Evolutionary conservation across 2,797 vertebrate species (phyloP).

Genomic region (Urosaurus nigricauda): DNA sequence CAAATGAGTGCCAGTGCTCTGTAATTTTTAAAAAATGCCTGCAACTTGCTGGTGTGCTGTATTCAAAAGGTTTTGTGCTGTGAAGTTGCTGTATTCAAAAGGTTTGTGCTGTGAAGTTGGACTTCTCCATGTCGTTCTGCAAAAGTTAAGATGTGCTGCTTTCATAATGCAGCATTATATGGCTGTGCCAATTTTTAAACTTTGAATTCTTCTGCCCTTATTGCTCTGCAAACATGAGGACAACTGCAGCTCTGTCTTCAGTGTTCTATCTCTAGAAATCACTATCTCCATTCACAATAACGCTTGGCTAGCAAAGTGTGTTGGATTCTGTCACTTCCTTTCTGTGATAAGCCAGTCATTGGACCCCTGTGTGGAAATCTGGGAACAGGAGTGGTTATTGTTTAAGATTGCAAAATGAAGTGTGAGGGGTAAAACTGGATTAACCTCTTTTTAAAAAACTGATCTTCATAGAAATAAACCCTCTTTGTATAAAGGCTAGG

Average conservation of each 20-base stretch:
- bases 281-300: not conserved
- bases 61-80: not conserved
- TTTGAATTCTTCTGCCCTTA: slow-evolving; percentile 15
- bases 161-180: slow-evolving; percentile 12
- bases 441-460: not conserved
- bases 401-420: slow-evolving; percentile 40
- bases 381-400: slow-evolving; percentile 27
- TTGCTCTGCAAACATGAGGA: rapidly evolving
- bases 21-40: not conserved
- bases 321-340: slow-evolving; percentile 37
- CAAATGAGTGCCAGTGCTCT: no score
- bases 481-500: not conserved
- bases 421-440: not conserved
- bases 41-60: not conserved
- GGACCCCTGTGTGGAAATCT: slow-evolving; percentile 31
- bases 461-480: not conserved
- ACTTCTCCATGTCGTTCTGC: not conserved
- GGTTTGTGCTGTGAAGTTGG: not conserved
- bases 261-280: slow-evolving; percentile 29
- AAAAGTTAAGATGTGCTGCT: not conserved
- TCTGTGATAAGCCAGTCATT: slow-evolving; percentile 1
- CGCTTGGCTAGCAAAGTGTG: slow-evolving; percentile 19
- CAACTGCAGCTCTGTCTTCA: not conserved
- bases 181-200: not conserved
- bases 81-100: not conserved